A percentile compares a stretch with the other conserved stretches of the same genome.
Conservation (phyloP, 1,140 invertebrate species). For the Micrasema minimum region DNA sequence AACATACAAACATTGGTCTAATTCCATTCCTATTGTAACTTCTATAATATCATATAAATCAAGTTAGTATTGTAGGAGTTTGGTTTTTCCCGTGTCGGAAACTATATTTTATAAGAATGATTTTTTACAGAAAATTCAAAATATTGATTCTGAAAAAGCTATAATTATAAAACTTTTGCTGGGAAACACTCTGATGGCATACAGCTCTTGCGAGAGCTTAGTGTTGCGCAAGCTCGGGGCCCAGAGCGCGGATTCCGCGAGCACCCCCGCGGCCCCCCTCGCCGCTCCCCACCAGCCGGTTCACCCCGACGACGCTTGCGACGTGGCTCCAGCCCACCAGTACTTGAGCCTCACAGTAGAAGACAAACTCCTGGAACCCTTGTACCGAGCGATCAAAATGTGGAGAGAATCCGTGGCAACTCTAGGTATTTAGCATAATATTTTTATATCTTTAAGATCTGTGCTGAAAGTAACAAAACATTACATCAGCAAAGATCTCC, state of each 20-base stretch:
- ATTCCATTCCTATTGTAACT: too few relatives aligned
- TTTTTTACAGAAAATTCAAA: slow-evolving; percentile 15
- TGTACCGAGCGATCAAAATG: slow-evolving; percentile 40
- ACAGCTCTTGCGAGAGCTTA: slow-evolving; percentile 31
- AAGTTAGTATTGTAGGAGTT: too few relatives aligned
- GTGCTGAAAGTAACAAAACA: too few relatives aligned
- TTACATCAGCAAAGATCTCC: too few relatives aligned
- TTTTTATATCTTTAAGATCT: too few relatives aligned
- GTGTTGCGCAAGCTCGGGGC: slow-evolving; percentile 29
- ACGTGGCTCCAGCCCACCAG: slow-evolving; percentile 45
- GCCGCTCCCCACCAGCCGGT: slow-evolving; percentile 8
- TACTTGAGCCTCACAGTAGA: slow-evolving; percentile 40
- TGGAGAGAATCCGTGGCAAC: slow-evolving; percentile 29
- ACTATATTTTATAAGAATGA: too few relatives aligned
- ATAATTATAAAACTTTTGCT: slow-evolving; percentile 28
- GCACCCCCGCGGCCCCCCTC: neutral
- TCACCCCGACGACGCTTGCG: slow-evolving; percentile 49
- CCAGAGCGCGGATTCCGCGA: neutral
- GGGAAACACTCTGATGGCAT: slow-evolving; percentile 31
- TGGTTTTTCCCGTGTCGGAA: too few relatives aligned
- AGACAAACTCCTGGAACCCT: slow-evolving; percentile 7
- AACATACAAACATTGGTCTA: too few relatives aligned
- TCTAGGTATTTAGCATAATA: neutral
- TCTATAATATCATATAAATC: too few relatives aligned
- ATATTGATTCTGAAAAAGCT: slow-evolving; percentile 16